These are phyloP conservation scores for Herpetotheres cachinnans DNA, from an alignment of 2,113 vertebrate species.

Conservation along the genomic window DNA sequence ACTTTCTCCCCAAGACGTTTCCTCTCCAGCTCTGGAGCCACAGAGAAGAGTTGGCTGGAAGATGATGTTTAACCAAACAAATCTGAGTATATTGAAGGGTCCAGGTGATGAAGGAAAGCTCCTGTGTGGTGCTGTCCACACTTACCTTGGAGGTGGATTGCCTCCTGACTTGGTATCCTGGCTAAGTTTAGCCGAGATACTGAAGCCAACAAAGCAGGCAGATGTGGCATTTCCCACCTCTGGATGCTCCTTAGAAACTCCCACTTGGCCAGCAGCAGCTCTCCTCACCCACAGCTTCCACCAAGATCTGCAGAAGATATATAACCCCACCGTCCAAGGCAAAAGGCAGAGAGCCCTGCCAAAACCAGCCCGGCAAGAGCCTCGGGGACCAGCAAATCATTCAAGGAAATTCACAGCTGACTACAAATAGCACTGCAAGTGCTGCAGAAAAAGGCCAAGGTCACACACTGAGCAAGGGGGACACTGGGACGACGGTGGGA, in stretches of 20 bases:
- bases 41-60: not conserved
- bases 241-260: not conserved
- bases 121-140: too few species aligned
- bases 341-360: not conserved
- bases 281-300: not conserved
- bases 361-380: not conserved
- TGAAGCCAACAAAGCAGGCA: not conserved
- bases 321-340: accelerated
- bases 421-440: accelerated
- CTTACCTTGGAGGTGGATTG: too few species aligned
- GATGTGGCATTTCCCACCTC: not conserved
- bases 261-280: not conserved
- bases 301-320: not conserved
- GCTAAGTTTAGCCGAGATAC: not conserved
- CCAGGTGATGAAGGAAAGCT: not conserved
- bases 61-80: not conserved
- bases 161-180: not conserved
- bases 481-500: accelerated
- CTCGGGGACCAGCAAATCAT: accelerated
- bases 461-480: accelerated
- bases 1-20: not conserved
- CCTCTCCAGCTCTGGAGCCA: not conserved
- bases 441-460: not conserved
- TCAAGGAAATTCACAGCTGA: not conserved
- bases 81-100: not conserved